These are phyloP conservation scores for Sebastes steindachneri DNA, from an alignment of 2,797 vertebrate species.

Conservation along the genomic window DNA sequence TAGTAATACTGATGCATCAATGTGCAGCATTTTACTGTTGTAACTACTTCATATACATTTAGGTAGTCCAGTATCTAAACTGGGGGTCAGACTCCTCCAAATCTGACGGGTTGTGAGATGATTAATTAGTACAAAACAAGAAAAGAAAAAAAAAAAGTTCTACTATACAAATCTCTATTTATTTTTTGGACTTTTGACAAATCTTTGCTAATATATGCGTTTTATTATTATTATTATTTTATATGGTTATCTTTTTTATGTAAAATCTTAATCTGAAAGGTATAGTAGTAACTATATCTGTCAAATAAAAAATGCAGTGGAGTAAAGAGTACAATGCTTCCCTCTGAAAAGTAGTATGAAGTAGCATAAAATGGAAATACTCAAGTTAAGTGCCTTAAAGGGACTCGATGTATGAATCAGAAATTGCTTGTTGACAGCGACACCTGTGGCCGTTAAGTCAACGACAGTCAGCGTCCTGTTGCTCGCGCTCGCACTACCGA, in stretches of 20 bases:
- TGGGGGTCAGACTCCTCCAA: too few relatives aligned
- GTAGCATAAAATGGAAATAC: not conserved
- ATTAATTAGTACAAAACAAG: not conserved
- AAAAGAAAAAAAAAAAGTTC: too few relatives aligned
- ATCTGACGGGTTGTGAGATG: not conserved
- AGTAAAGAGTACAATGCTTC: not conserved
- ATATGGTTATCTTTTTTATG: too few relatives aligned
- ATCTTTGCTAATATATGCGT: not conserved
- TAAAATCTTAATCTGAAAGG: too few relatives aligned
- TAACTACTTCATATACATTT: not conserved
- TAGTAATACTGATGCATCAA: not conserved
- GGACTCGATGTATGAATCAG: too few relatives aligned
- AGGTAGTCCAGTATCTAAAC: not conserved
- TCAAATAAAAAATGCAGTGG: too few relatives aligned
- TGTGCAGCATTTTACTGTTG: not conserved
- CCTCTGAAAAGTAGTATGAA: not conserved
- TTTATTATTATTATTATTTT: too few relatives aligned
- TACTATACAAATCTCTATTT: not conserved
- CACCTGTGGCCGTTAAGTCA: too few relatives aligned
- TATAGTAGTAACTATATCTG: too few relatives aligned
- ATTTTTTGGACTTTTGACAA: not conserved
- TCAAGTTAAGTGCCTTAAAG: not conserved
- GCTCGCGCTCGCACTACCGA: too few relatives aligned
- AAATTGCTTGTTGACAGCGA: too few relatives aligned
- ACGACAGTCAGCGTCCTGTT: too few relatives aligned